Evolutionary conservation across 2,113 vertebrate species (phyloP), one percentile per base, ranked within the genome.

Genomic region (Pteropus alecto): DNA sequence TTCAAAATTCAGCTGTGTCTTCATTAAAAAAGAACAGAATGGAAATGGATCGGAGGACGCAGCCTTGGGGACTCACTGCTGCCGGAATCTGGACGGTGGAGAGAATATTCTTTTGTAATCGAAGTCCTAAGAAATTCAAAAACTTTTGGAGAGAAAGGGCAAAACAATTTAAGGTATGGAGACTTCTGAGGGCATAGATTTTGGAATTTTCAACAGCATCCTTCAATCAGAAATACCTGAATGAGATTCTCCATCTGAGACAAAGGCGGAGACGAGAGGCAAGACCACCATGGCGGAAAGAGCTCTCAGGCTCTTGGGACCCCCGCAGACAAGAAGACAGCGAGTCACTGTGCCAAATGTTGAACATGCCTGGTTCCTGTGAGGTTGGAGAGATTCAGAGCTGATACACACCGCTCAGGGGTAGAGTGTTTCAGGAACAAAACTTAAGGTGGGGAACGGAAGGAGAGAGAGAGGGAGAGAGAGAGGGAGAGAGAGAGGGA

Each of bases 101-200:
- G 60, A 77, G 9, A 67, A 46, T 60, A 43, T 82, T 63, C 61
- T 90, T 65, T 76, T 82, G 46, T 22, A 38, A 11, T 33, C 77
- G 10, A 76, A 93, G 19, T 92, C n/a, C 38, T 71, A 78, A 46
- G 56, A 92, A 90, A 90, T 83, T 90, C 43, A 65, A 84, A 87
- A 60, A 48, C 77, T 81, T 82, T 35, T 65, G 26, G 28, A 12
- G 15, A 74, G 46, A 90, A n/a, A 26, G 14, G 73, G 0, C 22
- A 61, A 24, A 81, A 46, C 48, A 61, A 16, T 28, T 56, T 7
- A n/a, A 77, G n/a, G 15, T 21, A n/a, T 0, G 18, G n/a, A 84
- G 7, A 22, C 41, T 70, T 94, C 38, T 26, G 43, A 67, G 79
- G 65, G 65, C 46, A 74, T 10, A 46, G 35, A 79, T 26, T 79